Evolutionary conservation across 2,888 invertebrate genomes (phyloP), one percentile per base, ranked within the genome.

Genomic region (Metacarcinus magister): DNA sequence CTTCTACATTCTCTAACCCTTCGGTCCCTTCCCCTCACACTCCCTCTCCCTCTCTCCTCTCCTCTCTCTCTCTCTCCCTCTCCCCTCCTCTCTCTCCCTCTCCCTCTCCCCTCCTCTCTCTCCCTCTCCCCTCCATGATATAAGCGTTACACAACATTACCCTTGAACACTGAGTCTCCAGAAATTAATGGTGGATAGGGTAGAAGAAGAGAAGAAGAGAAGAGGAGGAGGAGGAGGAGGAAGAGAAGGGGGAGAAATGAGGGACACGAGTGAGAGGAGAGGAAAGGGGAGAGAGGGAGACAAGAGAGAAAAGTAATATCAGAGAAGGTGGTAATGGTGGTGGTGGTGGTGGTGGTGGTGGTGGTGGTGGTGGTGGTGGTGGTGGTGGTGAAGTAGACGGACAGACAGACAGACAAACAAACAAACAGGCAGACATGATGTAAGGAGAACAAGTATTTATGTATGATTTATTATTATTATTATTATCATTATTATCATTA

Each of bases 131-230:
- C 5, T 1, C 23, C 0, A 23, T 67, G 67, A 67, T n/a, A 23
- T 19, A 67, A 16, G 67, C n/a, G 5, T 67, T 67, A n/a, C 19
- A 67, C 10, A 67, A 67, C 54, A 54, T 7, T 54, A 16, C 54
- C 8, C 54, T 16, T 7, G 10, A 10, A 54, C 54, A 4, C 54
- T 54, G 54, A 54, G 8, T n/a, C n/a, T n/a, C n/a, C n/a, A n/a
- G n/a, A n/a, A 54, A 54, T 54, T 54, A 54, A 54, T 54, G 54
- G 67, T 2, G 67, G 23, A 23, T 23, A 23, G 23, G 67, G 23
- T 19, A 67, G 91, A 91, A 10, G 44, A 44, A 91, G 39, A 91
- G 91, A 91, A 10, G 44, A 44, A 91, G 39, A 91, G 91, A 91
- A 10, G 44, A 44, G 44, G 39, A 91, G 91, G 44, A 10, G 44